phyloP scores from a whole-genome alignment of 35 echinoderm and acorn worm genomes.

The Chiridota heheva region DNA sequence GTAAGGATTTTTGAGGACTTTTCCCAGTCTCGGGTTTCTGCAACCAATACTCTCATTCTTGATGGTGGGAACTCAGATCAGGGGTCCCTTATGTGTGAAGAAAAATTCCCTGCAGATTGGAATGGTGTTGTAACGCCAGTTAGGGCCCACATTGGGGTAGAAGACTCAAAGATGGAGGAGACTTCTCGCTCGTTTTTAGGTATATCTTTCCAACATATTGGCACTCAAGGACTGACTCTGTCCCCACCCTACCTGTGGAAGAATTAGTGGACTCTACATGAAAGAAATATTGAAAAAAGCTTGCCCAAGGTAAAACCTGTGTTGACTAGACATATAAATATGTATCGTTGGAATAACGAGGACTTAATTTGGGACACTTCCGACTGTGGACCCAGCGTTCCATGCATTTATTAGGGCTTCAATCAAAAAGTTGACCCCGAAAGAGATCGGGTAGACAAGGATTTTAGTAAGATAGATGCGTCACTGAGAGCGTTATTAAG shows the following conservation, averaged over 20 bases:
- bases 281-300: constrained; percentile 1
- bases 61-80: not conserved
- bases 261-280: not conserved
- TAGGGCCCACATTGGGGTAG: not conserved
- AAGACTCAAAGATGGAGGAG: not conserved
- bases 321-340: not conserved
- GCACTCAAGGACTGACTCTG: no score
- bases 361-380: not conserved
- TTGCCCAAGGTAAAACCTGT: not conserved
- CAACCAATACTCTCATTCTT: not conserved
- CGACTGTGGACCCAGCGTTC: not conserved
- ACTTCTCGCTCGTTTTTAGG: no score
- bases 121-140: not conserved
- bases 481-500: no score
- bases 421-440: not conserved
- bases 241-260: not conserved
- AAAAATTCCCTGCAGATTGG: not conserved
- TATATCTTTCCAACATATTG: no score
- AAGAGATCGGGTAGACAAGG: not conserved
- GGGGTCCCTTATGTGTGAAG: not conserved
- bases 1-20: no score
- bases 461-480: not conserved
- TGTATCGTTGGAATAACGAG: not conserved
- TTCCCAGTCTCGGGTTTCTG: no score
- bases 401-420: not conserved